Evolutionary conservation across 1,140 invertebrate genomes (phyloP).

Genomic region (Rhizoglyphus robini): DNA sequence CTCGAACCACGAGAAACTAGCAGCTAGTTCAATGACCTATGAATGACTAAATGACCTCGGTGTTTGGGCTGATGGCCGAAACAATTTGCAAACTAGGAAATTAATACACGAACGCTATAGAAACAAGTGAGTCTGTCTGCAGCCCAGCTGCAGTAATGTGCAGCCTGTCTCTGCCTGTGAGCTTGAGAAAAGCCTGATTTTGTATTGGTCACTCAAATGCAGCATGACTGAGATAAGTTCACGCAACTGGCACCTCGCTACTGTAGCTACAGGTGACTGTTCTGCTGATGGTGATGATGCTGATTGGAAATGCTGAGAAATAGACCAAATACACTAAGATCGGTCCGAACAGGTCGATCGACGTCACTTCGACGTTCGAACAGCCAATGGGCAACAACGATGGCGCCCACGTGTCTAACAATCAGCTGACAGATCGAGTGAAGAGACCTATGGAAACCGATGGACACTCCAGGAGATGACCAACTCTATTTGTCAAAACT

Average conservation of each 20-base stretch:
- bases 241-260: too few relatives aligned
- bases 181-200: slow-evolving; percentile 10
- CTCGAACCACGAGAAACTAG: not conserved
- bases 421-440: too few relatives aligned
- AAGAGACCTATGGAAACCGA: too few relatives aligned
- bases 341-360: too few relatives aligned
- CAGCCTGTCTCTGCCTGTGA: not conserved
- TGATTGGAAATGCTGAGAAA: too few relatives aligned
- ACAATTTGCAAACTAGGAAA: slow-evolving; percentile 16
- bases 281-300: not conserved
- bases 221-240: not conserved
- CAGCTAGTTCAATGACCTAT: slow-evolving; percentile 17
- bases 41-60: slow-evolving; percentile 16
- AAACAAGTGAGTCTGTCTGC: not conserved
- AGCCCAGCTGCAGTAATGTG: not conserved
- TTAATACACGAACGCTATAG: not conserved
- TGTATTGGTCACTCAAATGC: not conserved
- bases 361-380: too few relatives aligned
- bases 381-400: too few relatives aligned
- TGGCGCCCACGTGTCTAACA: too few relatives aligned
- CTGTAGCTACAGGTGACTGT: not conserved
- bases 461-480: too few relatives aligned
- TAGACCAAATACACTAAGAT: too few relatives aligned
- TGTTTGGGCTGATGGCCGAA: slow-evolving; percentile 3
- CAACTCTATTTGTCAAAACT: too few relatives aligned